Percentiles rank a stretch among this genome's conserved stretches.
Evolutionary conservation across 2,113 vertebrate species (phyloP).

Genomic region (Heloderma charlesbogerti): DNA sequence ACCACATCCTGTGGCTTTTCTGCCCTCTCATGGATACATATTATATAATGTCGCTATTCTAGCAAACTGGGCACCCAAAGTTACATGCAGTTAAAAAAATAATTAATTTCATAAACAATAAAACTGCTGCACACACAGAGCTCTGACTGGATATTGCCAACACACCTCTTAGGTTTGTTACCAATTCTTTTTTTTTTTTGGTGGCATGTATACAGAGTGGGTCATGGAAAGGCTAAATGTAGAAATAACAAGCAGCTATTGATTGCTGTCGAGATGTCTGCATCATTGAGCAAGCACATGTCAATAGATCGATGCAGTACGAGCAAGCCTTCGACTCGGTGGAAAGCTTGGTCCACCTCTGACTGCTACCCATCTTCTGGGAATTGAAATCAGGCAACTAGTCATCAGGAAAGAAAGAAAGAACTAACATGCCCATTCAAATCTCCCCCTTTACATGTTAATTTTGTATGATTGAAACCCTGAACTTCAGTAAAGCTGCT

Average conservation of each 20-base stretch:
- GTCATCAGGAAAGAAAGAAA: background rate
- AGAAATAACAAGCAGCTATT: constrained; percentile 42
- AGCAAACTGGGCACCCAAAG: background rate
- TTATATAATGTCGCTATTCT: background rate
- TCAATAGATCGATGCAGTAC: constrained; percentile 16
- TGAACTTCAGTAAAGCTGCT: background rate
- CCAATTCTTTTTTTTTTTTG: background rate
- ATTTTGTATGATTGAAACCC: background rate
- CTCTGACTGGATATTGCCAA: constrained; percentile 23
- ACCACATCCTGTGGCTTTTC: background rate
- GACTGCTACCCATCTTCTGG: background rate
- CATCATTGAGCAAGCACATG: constrained; percentile 37
- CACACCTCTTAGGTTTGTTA: constrained; percentile 29
- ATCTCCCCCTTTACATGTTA: background rate
- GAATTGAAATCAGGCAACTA: background rate
- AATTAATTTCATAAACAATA: background rate
- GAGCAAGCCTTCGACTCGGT: background rate
- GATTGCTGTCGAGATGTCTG: constrained; percentile 25
- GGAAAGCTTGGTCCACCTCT: background rate
- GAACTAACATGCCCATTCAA: background rate
- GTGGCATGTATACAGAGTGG: background rate
- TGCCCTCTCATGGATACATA: background rate
- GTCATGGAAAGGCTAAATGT: constrained; percentile 6
- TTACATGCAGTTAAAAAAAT: background rate
- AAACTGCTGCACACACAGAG: background rate